Percentiles rank a stretch among this genome's conserved stretches.
Evolutionary conservation across 2,113 vertebrate species (phyloP).

Genomic region (Orthonyx spaldingii): DNA sequence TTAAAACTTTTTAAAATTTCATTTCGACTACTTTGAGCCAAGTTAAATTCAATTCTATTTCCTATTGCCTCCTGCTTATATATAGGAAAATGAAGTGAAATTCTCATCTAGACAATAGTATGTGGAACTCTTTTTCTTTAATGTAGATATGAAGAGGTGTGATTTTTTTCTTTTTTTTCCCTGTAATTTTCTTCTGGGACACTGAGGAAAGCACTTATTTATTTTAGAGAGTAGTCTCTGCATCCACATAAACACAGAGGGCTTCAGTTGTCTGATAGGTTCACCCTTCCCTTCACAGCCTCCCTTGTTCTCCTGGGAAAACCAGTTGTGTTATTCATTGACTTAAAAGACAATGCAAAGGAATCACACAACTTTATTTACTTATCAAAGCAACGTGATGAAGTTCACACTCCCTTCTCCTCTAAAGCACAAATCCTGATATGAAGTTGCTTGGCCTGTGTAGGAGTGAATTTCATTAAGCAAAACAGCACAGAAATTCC

Average conservation of each 20-base stretch:
- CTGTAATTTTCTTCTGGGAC: neutral
- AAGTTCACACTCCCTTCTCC: neutral
- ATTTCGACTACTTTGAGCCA: neutral
- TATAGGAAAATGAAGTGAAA: neutral
- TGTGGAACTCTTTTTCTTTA: neutral
- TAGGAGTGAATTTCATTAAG: conserved; percentile 18
- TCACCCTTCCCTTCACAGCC: neutral
- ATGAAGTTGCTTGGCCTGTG: neutral
- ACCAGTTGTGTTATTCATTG: neutral
- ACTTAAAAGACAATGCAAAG: neutral
- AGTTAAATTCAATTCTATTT: neutral
- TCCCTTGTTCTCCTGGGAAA: neutral
- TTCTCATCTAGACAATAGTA: neutral
- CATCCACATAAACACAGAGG: neutral
- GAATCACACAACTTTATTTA: neutral
- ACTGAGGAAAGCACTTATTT: neutral
- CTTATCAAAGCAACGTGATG: neutral
- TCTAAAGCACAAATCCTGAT: neutral
- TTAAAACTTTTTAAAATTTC: neutral
- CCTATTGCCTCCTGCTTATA: neutral
- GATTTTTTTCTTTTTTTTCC: neutral
- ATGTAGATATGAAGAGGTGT: neutral
- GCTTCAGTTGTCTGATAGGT: neutral
- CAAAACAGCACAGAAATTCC: neutral
- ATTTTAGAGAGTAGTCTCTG: neutral